A percentile compares a stretch with the other conserved stretches of the same genome.
Conservation (phyloP, 1,140 invertebrate species). For the Stegodyphus dumicola region DNA sequence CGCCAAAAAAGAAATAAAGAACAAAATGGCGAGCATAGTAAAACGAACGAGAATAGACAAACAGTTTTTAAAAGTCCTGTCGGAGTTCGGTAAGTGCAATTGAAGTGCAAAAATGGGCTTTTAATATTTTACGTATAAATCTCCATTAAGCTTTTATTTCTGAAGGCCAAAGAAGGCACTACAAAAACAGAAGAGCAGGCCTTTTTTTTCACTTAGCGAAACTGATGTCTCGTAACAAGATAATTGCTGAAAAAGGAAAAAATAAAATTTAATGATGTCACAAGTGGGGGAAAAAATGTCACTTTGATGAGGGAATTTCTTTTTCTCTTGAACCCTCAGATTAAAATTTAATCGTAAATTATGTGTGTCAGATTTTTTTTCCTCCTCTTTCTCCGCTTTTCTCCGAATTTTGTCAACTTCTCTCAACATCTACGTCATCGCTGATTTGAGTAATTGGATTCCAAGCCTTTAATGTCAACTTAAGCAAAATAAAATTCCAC, state of each 20-base stretch:
- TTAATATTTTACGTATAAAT: constrained; percentile 59
- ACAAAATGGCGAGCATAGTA: constrained; percentile 26
- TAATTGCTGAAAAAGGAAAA: constrained; percentile 41
- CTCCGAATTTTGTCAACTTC: constrained; percentile 39
- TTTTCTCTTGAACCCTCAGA: constrained; percentile 8
- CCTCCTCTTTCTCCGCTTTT: not conserved
- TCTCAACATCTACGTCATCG: constrained; percentile 15
- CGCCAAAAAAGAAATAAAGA: constrained; percentile 8
- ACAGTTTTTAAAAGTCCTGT: constrained; percentile 54
- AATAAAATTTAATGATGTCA: constrained; percentile 57
- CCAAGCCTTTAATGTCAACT: constrained; percentile 43
- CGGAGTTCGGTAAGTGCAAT: constrained; percentile 50
- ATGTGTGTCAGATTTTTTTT: constrained; percentile 40
- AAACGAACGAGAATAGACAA: constrained; percentile 50
- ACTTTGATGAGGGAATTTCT: constrained; percentile 47
- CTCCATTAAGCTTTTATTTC: constrained; percentile 57
- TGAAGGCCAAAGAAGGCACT: not conserved
- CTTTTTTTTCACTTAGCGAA: constrained; percentile 40
- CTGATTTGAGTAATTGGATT: constrained; percentile 55
- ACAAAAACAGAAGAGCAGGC: not conserved
- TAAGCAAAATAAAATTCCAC: constrained; percentile 41
- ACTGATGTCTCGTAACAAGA: constrained; percentile 57
- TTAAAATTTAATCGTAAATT: constrained; percentile 60
- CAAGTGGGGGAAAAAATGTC: constrained; percentile 37
- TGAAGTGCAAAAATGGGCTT: constrained; percentile 57